phyloP scores from a whole-genome alignment of 2,888 invertebrate species.

The Lasioglossum malachurum region DNA sequence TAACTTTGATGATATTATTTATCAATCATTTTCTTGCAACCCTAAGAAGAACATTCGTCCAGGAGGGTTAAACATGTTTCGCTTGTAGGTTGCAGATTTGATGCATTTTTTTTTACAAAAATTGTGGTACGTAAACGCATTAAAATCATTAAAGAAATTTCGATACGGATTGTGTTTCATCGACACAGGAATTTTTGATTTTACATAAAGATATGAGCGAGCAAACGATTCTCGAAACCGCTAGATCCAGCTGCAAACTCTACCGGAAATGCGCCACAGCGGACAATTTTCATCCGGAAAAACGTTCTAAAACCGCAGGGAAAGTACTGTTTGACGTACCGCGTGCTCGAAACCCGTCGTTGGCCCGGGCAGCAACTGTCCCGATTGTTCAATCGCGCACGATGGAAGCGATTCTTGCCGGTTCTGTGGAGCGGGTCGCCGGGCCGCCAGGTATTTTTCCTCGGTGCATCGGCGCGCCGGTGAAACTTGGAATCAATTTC shows the following conservation, averaged over 20 bases:
- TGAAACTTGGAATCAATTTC: slow-evolving; percentile 33
- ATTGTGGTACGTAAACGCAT: too few species aligned
- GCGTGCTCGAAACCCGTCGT: neutral
- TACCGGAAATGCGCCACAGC: too few species aligned
- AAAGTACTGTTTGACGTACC: neutral
- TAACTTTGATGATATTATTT: too few species aligned
- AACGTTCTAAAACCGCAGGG: neutral
- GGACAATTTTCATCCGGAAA: neutral
- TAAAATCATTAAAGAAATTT: too few species aligned
- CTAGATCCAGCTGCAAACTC: neutral
- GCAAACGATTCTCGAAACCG: neutral
- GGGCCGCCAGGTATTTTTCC: neutral
- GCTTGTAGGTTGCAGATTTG: too few species aligned
- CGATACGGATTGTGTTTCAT: neutral
- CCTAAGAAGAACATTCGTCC: too few species aligned
- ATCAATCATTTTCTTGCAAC: too few species aligned
- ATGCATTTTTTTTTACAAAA: too few species aligned
- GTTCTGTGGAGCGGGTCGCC: neutral
- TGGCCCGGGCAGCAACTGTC: neutral
- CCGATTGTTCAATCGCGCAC: slow-evolving; percentile 27
- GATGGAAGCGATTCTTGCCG: neutral
- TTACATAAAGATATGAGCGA: neutral
- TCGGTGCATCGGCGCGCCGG: neutral
- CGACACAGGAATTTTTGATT: neutral
- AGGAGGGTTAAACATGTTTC: too few species aligned